Evolutionary conservation across 2,113 vertebrate genomes (phyloP).

Genomic region (Sander vitreus): DNA sequence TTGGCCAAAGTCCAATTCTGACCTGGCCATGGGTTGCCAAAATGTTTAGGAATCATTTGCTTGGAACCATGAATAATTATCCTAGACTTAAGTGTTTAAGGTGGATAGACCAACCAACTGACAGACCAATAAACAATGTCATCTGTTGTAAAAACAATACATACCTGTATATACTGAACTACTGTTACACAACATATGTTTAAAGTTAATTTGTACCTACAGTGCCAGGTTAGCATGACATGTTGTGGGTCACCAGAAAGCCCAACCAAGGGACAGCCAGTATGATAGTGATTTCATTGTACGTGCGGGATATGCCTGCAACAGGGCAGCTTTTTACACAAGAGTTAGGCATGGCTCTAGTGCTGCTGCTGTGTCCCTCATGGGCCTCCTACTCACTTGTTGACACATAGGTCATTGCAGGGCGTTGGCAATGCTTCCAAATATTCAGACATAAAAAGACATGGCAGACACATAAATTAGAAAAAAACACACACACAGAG

Average conservation of each 20-base stretch:
- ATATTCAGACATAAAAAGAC: conserved; percentile 61
- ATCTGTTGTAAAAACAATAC: not conserved
- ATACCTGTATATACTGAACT: not conserved
- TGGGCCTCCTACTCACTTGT: conserved; percentile 71
- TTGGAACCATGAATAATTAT: not conserved
- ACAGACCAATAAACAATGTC: not conserved
- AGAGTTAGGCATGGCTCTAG: conserved; percentile 58
- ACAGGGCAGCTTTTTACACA: conserved; percentile 58
- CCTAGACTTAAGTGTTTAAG: not conserved
- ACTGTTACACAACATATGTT: not conserved
- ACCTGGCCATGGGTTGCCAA: not conserved
- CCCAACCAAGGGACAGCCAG: not conserved
- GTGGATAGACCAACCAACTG: not conserved
- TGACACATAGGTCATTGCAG: conserved; percentile 76
- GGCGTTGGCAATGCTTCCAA: conserved; percentile 63
- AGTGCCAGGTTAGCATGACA: conserved; percentile 61
- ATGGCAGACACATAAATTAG: conserved; percentile 54
- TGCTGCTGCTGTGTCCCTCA: conserved; percentile 44
- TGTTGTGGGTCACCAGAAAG: conserved; percentile 28
- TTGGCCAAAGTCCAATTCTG: not conserved
- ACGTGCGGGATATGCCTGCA: conserved; percentile 12
- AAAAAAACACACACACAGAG: conserved; percentile 27
- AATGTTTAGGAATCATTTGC: not conserved
- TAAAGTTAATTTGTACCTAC: not conserved
- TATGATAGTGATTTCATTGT: conserved; percentile 28